Percentiles rank a stretch among this genome's conserved stretches.
Conservation (phyloP, 2,888 invertebrate species). For the Rhagonycha fulva region DNA sequence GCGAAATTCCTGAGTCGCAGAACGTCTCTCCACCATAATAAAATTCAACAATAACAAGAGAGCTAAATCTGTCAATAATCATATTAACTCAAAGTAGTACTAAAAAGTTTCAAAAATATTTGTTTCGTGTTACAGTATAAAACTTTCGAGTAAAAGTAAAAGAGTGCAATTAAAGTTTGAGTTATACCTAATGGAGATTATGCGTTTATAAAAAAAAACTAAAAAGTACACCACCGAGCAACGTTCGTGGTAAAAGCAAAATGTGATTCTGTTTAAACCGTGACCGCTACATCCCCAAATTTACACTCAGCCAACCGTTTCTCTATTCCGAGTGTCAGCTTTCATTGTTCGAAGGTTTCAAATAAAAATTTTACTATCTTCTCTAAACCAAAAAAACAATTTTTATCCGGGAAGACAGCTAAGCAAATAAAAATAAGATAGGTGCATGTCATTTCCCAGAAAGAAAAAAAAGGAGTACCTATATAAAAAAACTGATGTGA, state of each 20-base stretch:
- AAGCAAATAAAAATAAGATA: background rate
- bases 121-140: background rate
- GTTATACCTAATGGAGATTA: background rate
- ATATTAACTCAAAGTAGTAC: background rate
- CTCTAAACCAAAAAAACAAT: background rate
- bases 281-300: conserved; percentile 19
- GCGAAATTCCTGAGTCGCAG: conserved; percentile 32
- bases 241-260: conserved; percentile 20
- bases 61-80: conserved; percentile 17
- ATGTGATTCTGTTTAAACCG: conserved; percentile 18
- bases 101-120: background rate
- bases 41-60: conserved; percentile 18
- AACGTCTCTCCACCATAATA: conserved; percentile 25
- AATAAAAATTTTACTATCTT: background rate
- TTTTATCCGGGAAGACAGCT: background rate
- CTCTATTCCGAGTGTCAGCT: background rate
- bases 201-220: background rate
- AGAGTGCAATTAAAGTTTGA: background rate
- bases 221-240: conserved; percentile 5
- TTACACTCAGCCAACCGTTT: conserved; percentile 2
- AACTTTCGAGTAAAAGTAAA: background rate
- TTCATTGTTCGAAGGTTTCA: background rate
- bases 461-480: too few relatives aligned
- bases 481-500: too few relatives aligned
- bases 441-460: background rate